phyloP scores from a whole-genome alignment of 2,113 vertebrate species.

The Phocoena sinus region DNA sequence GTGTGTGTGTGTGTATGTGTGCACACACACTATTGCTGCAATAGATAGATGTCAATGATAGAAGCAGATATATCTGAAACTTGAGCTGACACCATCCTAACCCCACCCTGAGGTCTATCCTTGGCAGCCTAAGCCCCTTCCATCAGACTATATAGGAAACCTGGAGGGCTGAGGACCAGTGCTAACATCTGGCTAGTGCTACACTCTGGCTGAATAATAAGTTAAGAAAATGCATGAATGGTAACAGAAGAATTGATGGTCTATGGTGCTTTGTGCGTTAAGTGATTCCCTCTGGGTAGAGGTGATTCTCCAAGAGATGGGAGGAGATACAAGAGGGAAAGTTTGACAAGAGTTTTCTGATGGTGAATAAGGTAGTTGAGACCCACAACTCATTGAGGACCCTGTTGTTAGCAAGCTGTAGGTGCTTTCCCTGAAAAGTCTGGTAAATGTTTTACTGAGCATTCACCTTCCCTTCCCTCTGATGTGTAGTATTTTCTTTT shows the following conservation, averaged over 20 bases:
- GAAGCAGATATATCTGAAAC: background rate
- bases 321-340: background rate
- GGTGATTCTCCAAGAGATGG: background rate
- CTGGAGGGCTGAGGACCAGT: background rate
- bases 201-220: background rate
- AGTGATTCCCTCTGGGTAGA: background rate
- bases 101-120: background rate
- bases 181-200: background rate
- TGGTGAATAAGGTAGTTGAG: background rate
- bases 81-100: background rate
- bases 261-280: background rate
- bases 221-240: background rate
- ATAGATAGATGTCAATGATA: background rate
- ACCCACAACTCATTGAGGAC: background rate
- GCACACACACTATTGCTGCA: background rate
- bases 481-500: background rate
- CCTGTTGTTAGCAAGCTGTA: background rate
- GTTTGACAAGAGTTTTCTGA: background rate
- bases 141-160: background rate
- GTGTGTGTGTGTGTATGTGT: background rate
- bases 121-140: background rate
- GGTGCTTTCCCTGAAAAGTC: background rate
- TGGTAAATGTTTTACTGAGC: background rate
- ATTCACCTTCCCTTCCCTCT: background rate
- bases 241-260: background rate